Conservation (phyloP, 2,113 vertebrate species). For the Oxyruncus cristatus region DNA sequence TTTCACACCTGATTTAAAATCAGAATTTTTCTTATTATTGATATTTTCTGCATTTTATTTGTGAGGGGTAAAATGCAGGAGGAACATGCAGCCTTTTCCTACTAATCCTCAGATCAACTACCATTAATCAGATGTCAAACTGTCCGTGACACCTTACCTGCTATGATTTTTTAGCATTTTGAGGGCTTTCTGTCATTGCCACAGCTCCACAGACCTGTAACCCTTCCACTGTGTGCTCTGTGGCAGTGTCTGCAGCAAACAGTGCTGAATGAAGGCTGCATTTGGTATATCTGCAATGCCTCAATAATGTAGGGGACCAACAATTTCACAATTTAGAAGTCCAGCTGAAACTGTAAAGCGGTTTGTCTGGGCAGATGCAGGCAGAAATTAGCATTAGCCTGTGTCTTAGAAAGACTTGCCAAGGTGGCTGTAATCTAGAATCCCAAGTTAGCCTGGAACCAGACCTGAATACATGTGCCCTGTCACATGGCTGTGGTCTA, state of each 20-base stretch:
- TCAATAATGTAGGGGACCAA: not conserved
- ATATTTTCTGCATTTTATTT: not conserved
- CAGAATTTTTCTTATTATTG: not conserved
- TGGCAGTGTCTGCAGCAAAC: not conserved
- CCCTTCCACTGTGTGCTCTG: not conserved
- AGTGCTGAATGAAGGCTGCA: not conserved
- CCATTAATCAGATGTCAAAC: not conserved
- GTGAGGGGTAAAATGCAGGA: not conserved
- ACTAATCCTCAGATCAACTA: not conserved
- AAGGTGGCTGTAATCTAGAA: not conserved
- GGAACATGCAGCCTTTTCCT: not conserved
- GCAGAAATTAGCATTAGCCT: not conserved
- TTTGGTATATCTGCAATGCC: not conserved
- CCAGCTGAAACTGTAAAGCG: not conserved
- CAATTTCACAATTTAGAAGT: not conserved
- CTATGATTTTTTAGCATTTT: not conserved
- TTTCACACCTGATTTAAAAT: not conserved
- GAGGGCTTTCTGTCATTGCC: not conserved
- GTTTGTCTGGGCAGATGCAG: not conserved
- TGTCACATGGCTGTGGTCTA: not conserved
- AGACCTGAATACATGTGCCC: not conserved
- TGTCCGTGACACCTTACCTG: not conserved
- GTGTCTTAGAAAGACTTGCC: not conserved
- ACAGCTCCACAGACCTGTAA: not conserved
- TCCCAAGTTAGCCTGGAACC: not conserved